These are phyloP conservation scores for Caenorhabditis plicata DNA, from an alignment of 2,888 invertebrate species.

Conservation along the genomic window DNA sequence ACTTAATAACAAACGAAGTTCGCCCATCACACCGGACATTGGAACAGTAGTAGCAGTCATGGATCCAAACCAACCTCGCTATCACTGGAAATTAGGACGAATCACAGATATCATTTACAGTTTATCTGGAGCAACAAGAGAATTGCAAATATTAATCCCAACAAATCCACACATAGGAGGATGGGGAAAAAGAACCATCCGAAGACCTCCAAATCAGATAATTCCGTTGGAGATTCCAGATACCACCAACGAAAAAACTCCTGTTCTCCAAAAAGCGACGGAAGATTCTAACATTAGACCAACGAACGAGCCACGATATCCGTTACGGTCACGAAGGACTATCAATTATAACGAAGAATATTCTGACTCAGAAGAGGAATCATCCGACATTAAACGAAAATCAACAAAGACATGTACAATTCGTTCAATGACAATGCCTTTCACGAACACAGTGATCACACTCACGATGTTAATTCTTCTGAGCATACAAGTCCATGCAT, in stretches of 20 bases:
- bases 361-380: too few relatives aligned
- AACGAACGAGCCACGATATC: not conserved
- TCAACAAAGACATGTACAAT: too few relatives aligned
- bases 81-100: constrained; percentile 14
- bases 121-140: constrained; percentile 6
- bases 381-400: too few relatives aligned
- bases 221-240: constrained; percentile 10
- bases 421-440: too few relatives aligned
- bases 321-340: not conserved
- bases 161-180: not conserved
- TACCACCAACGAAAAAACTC: not conserved
- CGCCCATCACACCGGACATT: not conserved
- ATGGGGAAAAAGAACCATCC: not conserved
- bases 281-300: not conserved
- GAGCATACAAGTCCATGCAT: too few relatives aligned
- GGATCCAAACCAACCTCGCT: constrained; percentile 10
- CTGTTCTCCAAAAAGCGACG: not conserved
- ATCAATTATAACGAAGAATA: not conserved
- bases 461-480: too few relatives aligned
- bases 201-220: constrained; percentile 1
- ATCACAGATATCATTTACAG: not conserved
- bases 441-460: too few relatives aligned
- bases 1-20: constrained; percentile 6
- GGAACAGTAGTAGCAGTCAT: constrained; percentile 10
- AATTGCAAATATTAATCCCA: constrained; percentile 7